A percentile compares a stretch with the other conserved stretches of the same genome.
Evolutionary conservation across 2,113 vertebrate species (phyloP).

Genomic region (Heterochromis multidens): DNA sequence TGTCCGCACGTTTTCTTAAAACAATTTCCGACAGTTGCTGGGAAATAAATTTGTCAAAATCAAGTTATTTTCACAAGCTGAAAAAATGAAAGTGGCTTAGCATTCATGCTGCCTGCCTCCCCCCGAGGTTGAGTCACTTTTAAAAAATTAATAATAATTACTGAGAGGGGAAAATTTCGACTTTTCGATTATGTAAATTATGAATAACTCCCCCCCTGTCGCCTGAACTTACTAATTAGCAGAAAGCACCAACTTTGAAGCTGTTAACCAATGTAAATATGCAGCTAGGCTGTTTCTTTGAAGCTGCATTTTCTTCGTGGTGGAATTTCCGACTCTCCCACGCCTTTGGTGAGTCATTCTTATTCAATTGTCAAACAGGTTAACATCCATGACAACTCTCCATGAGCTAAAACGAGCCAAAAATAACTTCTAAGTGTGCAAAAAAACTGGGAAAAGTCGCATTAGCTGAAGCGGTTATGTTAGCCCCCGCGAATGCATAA

Average conservation of each 20-base stretch:
- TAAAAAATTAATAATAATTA: slow-evolving; percentile 84
- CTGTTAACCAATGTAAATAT: slow-evolving; percentile 57
- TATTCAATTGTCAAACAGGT: slow-evolving; percentile 54
- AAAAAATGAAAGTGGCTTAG: slow-evolving; percentile 50
- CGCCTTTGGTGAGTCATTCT: slow-evolving; percentile 74
- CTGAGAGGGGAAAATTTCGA: slow-evolving; percentile 17
- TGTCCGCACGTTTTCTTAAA: slow-evolving; percentile 22
- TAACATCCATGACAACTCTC: slow-evolving; percentile 13
- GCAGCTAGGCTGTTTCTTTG: slow-evolving; percentile 52
- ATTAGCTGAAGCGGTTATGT: slow-evolving; percentile 13
- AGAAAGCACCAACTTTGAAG: slow-evolving; percentile 1
- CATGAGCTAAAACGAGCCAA: background rate
- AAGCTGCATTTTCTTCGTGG: slow-evolving; percentile 53
- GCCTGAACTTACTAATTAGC: background rate
- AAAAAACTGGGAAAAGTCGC: background rate
- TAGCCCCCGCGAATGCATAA: slow-evolving; percentile 24
- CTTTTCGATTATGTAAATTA: slow-evolving; percentile 78
- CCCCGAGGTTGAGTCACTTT: slow-evolving; percentile 20
- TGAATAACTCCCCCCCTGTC: slow-evolving; percentile 45
- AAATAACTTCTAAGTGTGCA: background rate
- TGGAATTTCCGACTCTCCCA: slow-evolving; percentile 72
- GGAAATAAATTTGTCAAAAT: background rate
- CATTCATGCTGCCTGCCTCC: slow-evolving; percentile 14
- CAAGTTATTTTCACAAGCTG: background rate
- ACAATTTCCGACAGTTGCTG: slow-evolving; percentile 79